Base-by-base conservation (phyloP, 2,888 invertebrate species). In the Himalopsyche japonica region DNA sequence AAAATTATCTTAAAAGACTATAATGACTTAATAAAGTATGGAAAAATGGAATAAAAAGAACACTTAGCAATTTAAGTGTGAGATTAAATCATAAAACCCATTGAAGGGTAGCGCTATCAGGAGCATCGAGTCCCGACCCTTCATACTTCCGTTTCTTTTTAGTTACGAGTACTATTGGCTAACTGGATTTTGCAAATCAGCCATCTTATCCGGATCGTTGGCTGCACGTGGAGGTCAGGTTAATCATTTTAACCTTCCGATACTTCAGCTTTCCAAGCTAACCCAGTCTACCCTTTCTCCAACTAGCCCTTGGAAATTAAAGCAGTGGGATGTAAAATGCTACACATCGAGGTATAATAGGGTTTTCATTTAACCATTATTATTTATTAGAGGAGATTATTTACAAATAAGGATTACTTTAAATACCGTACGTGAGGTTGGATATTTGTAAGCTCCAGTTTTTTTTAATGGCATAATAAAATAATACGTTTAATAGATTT, bases 161-260 rank as follows among this genome's bases (percentile, higher is more conserved):
- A 70, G 70, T 30, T 30, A 27, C 70, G 27, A 70, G 70, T 20
- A 70, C 70, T 70, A 70, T 27, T 70, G 70, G 70, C 30, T 70
- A 70, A 70, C 70, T 70, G 70, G 48, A 48, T 48, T 80, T 80
- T 80, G 80, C 80, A 80, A 80, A 80, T 80, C 78, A 78, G 47
- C 80, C 80, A 47, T 49, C 49, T 80, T 80, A 49, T 48, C 47
- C 80, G 80, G 80, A 30, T 80, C 80, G 49, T 32, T 80, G 48
- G 48, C 27, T 80, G 30, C 80, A 80, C 80, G 80, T 80, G 80
- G 47, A 80, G 47, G 80, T 48, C 80, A 80, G 49, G 49, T 80
- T 80, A 80, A 80, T 48, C 47, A 80, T 80, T 80, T 80, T 27
- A 80, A 49, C 47, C 48, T 80, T 78, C 47, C 34, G 47, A 78